Percentiles rank a stretch among this genome's conserved stretches.
Conservation (phyloP, 1,140 invertebrate species). For the Bacillus rossius region DNA sequence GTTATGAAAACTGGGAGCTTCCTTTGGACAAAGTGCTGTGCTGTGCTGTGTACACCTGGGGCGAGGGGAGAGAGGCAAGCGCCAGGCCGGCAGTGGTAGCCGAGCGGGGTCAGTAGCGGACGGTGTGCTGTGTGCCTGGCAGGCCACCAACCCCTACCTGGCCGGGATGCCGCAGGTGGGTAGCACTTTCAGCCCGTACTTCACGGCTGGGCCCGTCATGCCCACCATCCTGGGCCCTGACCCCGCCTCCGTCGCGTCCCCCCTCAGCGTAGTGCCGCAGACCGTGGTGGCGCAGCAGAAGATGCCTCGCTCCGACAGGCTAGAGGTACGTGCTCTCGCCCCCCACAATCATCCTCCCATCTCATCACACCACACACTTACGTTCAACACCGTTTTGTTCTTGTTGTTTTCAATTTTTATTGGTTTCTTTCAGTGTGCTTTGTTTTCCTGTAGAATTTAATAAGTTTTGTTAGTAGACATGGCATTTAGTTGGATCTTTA, state of each 20-base stretch:
- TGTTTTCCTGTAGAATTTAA: neutral
- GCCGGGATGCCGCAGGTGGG: constrained; percentile 77
- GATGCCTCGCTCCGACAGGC: constrained; percentile 87
- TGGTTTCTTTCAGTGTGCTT: neutral
- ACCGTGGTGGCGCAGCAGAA: constrained; percentile 83
- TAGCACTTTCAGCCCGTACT: constrained; percentile 83
- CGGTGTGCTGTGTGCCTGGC: constrained; percentile 22
- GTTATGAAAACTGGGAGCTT: too few species aligned
- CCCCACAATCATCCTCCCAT: neutral
- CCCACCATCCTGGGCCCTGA: constrained; percentile 76
- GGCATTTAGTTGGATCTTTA: neutral
- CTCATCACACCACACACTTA: neutral
- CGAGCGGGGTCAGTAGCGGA: too few species aligned
- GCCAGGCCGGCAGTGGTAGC: too few species aligned
- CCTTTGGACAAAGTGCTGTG: too few species aligned
- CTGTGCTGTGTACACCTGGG: too few species aligned
- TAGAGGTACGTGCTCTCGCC: constrained; percentile 70
- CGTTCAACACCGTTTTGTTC: neutral
- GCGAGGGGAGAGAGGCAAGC: too few species aligned
- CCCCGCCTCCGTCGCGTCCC: constrained; percentile 55
- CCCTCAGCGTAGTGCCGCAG: constrained; percentile 69
- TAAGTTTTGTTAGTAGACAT: neutral
- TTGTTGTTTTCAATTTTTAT: neutral
- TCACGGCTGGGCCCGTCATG: constrained; percentile 80
- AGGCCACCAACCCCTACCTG: constrained; percentile 87